Conservation (phyloP, 2,113 vertebrate species). For the Embiotoca jacksoni region DNA sequence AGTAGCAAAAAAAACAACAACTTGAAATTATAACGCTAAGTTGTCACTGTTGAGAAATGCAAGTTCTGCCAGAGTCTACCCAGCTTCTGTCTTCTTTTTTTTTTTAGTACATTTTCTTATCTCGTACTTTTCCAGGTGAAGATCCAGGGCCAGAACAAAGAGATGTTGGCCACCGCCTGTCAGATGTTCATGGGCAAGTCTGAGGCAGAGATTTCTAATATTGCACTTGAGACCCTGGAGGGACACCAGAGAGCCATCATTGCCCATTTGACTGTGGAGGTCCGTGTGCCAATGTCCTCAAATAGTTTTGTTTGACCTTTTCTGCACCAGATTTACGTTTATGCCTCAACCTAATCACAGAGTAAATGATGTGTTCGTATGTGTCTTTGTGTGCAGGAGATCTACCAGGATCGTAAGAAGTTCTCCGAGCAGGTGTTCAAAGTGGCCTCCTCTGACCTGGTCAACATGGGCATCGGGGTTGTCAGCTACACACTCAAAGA, state of each 20-base stretch:
- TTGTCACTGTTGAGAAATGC: too few species aligned
- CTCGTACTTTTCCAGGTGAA: conserved; percentile 88
- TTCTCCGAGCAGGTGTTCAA: conserved; percentile 97
- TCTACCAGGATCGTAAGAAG: conserved; percentile 97
- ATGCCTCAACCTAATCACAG: too few species aligned
- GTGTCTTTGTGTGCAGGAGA: conserved; percentile 84
- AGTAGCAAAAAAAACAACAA: too few species aligned
- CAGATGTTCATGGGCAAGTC: conserved; percentile 98
- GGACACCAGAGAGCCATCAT: conserved; percentile 97
- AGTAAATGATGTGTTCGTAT: neutral
- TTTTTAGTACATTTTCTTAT: neutral
- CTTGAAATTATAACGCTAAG: too few species aligned
- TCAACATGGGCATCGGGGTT: conserved; percentile 97
- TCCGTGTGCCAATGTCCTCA: conserved; percentile 40
- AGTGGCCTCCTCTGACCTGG: conserved; percentile 94
- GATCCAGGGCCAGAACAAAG: conserved; percentile 98
- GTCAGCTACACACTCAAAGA: conserved; percentile 97
- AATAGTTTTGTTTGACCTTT: too few species aligned
- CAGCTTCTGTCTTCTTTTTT: too few species aligned
- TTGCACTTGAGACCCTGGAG: conserved; percentile 94
- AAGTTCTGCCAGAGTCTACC: too few species aligned
- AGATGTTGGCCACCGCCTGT: conserved; percentile 95
- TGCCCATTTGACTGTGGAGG: conserved; percentile 97
- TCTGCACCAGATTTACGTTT: too few species aligned
- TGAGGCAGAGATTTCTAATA: conserved; percentile 89